Percentiles rank a stretch among this genome's conserved stretches.
These are phyloP conservation scores for Ophion obscuratus DNA, from an alignment of 2,888 invertebrate genomes.

Conservation along the genomic window DNA sequence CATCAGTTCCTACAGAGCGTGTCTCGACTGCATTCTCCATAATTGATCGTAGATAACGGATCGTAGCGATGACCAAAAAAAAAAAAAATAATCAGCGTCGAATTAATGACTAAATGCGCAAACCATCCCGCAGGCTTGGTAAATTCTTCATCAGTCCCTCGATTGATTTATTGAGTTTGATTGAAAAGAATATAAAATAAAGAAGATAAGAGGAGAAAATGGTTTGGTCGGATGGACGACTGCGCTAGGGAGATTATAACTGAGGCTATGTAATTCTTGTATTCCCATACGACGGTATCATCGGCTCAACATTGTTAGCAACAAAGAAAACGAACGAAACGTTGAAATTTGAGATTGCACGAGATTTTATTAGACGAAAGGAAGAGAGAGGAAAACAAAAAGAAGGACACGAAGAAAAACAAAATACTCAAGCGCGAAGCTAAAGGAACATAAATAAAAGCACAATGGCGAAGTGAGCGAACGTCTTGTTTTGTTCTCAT, in stretches of 20 bases:
- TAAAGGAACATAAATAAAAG: constrained; percentile 10
- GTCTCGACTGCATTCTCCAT: constrained; percentile 48
- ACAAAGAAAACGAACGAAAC: not conserved
- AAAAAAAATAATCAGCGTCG: constrained; percentile 2
- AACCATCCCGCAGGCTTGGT: not conserved
- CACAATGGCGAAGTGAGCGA: not conserved
- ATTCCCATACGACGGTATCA: constrained; percentile 38
- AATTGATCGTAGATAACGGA: constrained; percentile 22
- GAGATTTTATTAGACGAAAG: not conserved
- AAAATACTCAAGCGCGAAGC: constrained; percentile 1
- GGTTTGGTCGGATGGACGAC: too few relatives aligned
- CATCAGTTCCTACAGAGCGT: constrained; percentile 57
- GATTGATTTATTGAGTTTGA: constrained; percentile 3
- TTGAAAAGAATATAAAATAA: constrained; percentile 17
- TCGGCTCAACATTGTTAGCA: constrained; percentile 22
- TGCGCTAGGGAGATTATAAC: too few relatives aligned
- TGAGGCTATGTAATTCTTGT: not conserved
- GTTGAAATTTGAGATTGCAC: not conserved
- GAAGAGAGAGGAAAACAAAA: not conserved
- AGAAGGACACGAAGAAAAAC: not conserved
- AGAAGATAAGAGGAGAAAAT: not conserved
- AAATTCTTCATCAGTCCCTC: not conserved
- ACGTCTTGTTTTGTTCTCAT: not conserved
- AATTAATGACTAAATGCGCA: not conserved
- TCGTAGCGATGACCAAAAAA: constrained; percentile 6